Base-by-base conservation (phyloP, 2,113 vertebrate genomes). In the Megatriorchis doriae region DNA sequence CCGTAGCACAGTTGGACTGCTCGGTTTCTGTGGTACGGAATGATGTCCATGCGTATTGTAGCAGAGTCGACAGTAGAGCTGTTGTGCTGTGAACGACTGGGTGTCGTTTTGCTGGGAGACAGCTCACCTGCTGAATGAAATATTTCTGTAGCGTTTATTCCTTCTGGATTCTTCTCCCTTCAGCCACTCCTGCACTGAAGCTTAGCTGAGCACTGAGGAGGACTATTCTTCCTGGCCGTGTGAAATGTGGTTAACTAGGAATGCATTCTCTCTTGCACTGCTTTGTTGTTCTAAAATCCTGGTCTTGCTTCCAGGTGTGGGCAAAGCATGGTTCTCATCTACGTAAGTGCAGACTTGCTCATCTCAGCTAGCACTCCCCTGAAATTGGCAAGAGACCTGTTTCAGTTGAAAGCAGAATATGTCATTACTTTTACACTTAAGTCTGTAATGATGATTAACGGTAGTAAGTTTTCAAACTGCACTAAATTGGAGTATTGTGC, bases 1-100 rank as follows among this genome's bases (percentile, higher is more conserved):
- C 63, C 1, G 0, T 38, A 34, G 85, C 59, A 22, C 56, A 36
- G 0, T 20, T 0, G 0, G 50, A 26, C 58, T 34, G 72, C 82
- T 86, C 27, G 0, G 4, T 81, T 67, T 63, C 73, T 3, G 1
- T 56, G 65, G n/a, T 40, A 61, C 0, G 0, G 80, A 15, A 82
- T 71, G 68, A 58, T 4, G n/a, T 32, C 56, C 18, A 9, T 8
- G 5, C 0, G 4, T 42, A 13, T 45, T 77, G 59, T 15, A 73
- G 80, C 70, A 26, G 67, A 90, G 82, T 65, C 80, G 80, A 66
- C 62, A 50, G 73, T 2, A 42, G 67, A 50, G 77, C 65, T 84
- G 38, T 65, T 38, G 90, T 70, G 66, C 68, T 62, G 43, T 23
- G 65, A 48, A 67, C 58, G 67, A 22, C 55, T 36, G 18, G 55